These are phyloP conservation scores for Stegophylla sp. DNA, from an alignment of 2,888 invertebrate genomes.

Conservation along the genomic window DNA sequence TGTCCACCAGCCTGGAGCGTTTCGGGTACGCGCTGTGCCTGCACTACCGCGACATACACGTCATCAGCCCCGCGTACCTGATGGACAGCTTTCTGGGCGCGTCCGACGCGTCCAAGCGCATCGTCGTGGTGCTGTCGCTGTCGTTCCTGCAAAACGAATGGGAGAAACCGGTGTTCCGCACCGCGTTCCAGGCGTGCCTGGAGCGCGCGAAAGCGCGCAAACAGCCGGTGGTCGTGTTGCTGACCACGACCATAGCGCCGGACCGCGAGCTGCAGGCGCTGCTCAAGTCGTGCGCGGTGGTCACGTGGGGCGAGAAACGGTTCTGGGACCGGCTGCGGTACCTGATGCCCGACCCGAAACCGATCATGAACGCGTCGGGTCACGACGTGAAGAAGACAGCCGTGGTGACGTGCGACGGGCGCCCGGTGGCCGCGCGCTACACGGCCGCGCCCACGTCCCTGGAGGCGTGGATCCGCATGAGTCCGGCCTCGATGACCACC, in stretches of 20 bases:
- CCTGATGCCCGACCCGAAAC: constrained; percentile 76
- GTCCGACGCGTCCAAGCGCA: constrained; percentile 76
- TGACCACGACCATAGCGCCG: constrained; percentile 73
- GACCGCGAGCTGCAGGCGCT: constrained; percentile 73
- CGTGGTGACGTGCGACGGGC: constrained; percentile 69
- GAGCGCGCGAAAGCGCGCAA: constrained; percentile 70
- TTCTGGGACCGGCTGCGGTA: constrained; percentile 85
- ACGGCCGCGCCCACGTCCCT: constrained; percentile 75
- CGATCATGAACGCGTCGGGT: constrained; percentile 65
- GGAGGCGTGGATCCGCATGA: constrained; percentile 71
- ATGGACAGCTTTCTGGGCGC: constrained; percentile 70
- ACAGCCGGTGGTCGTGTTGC: constrained; percentile 67
- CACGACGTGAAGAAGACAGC: constrained; percentile 64
- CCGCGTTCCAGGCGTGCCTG: constrained; percentile 79
- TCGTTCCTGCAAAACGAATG: constrained; percentile 84
- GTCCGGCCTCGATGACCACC: constrained; percentile 64
- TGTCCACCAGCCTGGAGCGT: constrained; percentile 83
- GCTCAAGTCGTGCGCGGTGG: constrained; percentile 69
- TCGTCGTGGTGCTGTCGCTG: constrained; percentile 81
- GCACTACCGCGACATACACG: constrained; percentile 66
- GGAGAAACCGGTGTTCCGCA: constrained; percentile 78
- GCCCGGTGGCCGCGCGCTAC: constrained; percentile 69
- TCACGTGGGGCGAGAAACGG: constrained; percentile 77
- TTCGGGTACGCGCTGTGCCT: constrained; percentile 71
- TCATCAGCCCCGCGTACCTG: constrained; percentile 64